Percentiles rank a stretch among this genome's conserved stretches.
phyloP scores from a whole-genome alignment of 2,797 vertebrate species.

The Taeniopygia guttata region DNA sequence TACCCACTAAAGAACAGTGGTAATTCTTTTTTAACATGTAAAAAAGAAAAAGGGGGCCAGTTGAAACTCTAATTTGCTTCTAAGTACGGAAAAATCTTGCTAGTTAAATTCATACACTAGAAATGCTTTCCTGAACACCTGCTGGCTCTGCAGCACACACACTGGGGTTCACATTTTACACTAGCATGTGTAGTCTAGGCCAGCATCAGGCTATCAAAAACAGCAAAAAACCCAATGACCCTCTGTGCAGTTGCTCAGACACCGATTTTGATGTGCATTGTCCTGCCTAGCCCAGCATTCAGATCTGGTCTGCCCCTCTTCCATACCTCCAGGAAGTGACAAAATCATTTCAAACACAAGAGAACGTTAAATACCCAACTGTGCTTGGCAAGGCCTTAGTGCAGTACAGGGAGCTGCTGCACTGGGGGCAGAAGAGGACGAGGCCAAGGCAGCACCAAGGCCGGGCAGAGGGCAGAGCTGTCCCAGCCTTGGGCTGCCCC shows the following conservation, averaged over 20 bases:
- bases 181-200: fast-evolving
- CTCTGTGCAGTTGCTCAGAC: fast-evolving
- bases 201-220: fast-evolving
- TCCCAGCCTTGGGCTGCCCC: not conserved
- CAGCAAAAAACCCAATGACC: fast-evolving
- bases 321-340: fast-evolving
- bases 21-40: not conserved
- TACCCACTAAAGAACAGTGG: not conserved
- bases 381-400: fast-evolving
- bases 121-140: not conserved
- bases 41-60: fast-evolving
- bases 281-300: not conserved
- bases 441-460: fast-evolving
- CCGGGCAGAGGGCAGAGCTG: not conserved
- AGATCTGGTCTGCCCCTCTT: too few species aligned
- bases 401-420: fast-evolving
- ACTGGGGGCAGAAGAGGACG: fast-evolving
- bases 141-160: not conserved
- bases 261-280: fast-evolving
- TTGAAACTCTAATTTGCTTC: not conserved
- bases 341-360: fast-evolving
- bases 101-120: not conserved
- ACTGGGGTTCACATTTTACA: fast-evolving
- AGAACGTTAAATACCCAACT: fast-evolving
- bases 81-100: fast-evolving